Evolutionary conservation across 2,888 invertebrate species (phyloP).

Genomic region (Stenodera caucasica): DNA sequence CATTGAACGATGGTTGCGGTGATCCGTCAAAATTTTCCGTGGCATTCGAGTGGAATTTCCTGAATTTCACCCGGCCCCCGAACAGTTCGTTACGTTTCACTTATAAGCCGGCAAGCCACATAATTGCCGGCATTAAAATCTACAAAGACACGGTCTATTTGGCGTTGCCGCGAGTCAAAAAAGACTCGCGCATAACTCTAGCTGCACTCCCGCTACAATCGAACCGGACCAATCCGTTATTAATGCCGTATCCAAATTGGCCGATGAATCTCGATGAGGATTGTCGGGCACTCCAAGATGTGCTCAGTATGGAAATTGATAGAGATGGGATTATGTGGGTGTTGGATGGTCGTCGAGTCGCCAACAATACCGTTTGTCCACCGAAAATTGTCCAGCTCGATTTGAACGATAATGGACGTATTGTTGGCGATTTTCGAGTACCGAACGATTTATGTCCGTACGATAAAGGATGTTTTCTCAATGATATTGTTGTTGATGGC

Average conservation of each 20-base stretch:
- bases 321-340: slow-evolving; percentile 67
- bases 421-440: slow-evolving; percentile 62
- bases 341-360: slow-evolving; percentile 65
- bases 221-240: slow-evolving; percentile 58
- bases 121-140: slow-evolving; percentile 67
- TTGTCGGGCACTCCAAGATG: slow-evolving; percentile 63
- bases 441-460: slow-evolving; percentile 61
- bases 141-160: slow-evolving; percentile 67
- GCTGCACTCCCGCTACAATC: slow-evolving; percentile 56
- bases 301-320: slow-evolving; percentile 72
- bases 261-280: slow-evolving; percentile 58
- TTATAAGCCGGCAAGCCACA: slow-evolving; percentile 66
- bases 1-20: background rate
- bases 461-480: slow-evolving; percentile 61
- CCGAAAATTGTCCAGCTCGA: slow-evolving; percentile 68
- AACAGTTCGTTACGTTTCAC: slow-evolving; percentile 58
- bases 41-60: slow-evolving; percentile 68
- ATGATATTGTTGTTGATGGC: slow-evolving; percentile 68
- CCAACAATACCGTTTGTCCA: slow-evolving; percentile 60
- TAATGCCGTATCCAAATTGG: slow-evolving; percentile 70
- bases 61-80: slow-evolving; percentile 66
- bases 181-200: slow-evolving; percentile 67
- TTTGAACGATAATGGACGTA: slow-evolving; percentile 61
- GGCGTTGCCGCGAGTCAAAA: slow-evolving; percentile 58
- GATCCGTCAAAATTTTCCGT: slow-evolving; percentile 57